Conservation (phyloP, 2,113 vertebrate species). For the Sminthopsis crassicaudata region DNA sequence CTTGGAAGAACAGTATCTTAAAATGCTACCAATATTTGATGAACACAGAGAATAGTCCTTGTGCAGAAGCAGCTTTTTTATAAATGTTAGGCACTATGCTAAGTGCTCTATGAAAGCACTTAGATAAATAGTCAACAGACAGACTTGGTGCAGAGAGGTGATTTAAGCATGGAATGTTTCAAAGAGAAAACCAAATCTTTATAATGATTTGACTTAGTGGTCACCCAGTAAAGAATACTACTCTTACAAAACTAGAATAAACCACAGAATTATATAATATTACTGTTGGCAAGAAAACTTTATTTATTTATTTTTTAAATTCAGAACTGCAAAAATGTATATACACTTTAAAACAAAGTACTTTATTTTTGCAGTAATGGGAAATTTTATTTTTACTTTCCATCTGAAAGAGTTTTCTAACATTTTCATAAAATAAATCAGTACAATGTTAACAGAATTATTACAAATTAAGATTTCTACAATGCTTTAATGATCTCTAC, state of each 20-base stretch:
- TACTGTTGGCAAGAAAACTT: background rate
- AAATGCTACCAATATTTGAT: background rate
- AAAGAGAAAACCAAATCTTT: background rate
- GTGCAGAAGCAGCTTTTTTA: background rate
- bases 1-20: slow-evolving; percentile 3
- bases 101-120: background rate
- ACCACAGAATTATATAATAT: background rate
- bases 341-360: background rate
- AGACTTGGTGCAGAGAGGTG: background rate
- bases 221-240: background rate
- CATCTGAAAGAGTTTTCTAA: background rate
- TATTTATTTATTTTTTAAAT: background rate
- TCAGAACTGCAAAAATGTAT: background rate
- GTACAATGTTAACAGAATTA: background rate
- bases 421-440: background rate
- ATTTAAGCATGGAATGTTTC: background rate
- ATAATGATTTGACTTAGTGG: background rate
- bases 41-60: background rate
- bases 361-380: background rate
- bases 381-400: background rate
- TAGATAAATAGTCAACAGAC: background rate
- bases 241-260: background rate
- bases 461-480: background rate
- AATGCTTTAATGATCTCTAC: background rate
- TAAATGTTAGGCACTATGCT: background rate